Base-by-base conservation (phyloP, 2,888 invertebrate species). In the Dyspetes luteomarginatus region DNA sequence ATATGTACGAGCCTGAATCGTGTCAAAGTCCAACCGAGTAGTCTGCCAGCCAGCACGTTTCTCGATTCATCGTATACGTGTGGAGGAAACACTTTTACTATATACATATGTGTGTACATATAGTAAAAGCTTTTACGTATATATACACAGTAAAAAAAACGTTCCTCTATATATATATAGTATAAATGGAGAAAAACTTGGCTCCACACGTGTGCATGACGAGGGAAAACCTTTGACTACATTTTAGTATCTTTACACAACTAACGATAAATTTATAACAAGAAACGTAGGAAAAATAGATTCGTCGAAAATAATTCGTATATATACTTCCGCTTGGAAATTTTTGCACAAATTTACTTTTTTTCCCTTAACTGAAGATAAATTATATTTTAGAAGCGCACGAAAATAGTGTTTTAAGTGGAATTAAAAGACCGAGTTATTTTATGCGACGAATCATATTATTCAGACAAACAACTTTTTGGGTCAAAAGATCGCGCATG, bases 21-120 rank as follows among this genome's bases (percentile, higher is more conserved):
- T 55, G 56, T 67, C 80, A 80, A 80, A 80, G 80, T 80, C 80
- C 80, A 80, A 76, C 52, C 80, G 75, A 71, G 55, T 60, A 7
- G 68, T 52, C 45, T 56, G 71, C 76, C 75, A 76, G 75, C 75
- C 45, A 28, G 22, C 67, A 75, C 80, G 75, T 72, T 80, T 80
- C 68, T 7, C 76, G 26, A 52, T 60, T 69, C 69, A 75, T 75
- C 64, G 69, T 50, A 75, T 71, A 65, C 71, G 45, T 22, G 55
- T 43, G 30, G 58, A 58, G 17, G 36, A 64, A 62, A 41, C 52
- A 24, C 4, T 28, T 22, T 9, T 4, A 15, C 30, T 36, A 62
- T 41, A 48, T 56, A 56, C 24, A 45, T 65, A 58, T 36, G 30
- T 30, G 2, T 28, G 15, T 56, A 30, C 12, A 30, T 30, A 3